Conservation (phyloP, 1,140 invertebrate genomes). For the Caenorhabditis inopinata region DNA sequence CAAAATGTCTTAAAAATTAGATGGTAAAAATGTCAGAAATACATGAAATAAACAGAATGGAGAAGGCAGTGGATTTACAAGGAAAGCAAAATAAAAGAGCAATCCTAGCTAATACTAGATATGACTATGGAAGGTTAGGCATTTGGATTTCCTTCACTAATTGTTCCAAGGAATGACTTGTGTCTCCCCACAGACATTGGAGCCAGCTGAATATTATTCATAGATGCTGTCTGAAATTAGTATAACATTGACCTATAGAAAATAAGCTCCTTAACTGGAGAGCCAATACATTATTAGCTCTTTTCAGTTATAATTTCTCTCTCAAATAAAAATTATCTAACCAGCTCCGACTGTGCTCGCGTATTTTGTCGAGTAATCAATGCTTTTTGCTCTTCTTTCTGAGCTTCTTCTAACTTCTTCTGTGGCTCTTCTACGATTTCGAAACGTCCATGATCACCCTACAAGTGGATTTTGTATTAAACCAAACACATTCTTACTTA, state of each 20-base stretch:
- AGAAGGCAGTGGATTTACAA: not conserved
- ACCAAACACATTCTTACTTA: too few species aligned
- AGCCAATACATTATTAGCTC: too few species aligned
- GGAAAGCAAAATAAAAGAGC: not conserved
- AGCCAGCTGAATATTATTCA: not conserved
- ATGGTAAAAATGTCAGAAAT: not conserved
- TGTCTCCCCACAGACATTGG: not conserved
- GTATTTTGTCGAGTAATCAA: slow-evolving; percentile 6
- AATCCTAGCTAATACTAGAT: not conserved
- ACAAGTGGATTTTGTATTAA: not conserved
- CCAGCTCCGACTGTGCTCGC: slow-evolving; percentile 24
- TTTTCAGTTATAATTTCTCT: not conserved
- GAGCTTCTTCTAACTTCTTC: slow-evolving; percentile 32
- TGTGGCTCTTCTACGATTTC: slow-evolving; percentile 35
- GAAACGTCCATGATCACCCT: slow-evolving; percentile 41
- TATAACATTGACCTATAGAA: too few species aligned
- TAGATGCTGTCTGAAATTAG: not conserved
- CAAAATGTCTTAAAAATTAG: not conserved
- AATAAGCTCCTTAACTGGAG: too few species aligned
- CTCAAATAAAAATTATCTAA: not conserved
- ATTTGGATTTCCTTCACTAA: not conserved
- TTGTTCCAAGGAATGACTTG: slow-evolving; percentile 8
- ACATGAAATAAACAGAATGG: not conserved
- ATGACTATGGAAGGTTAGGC: not conserved
- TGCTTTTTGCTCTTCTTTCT: slow-evolving; percentile 31